phyloP scores from a whole-genome alignment of 2,113 vertebrate species.

The Gymnarchus niloticus region DNA sequence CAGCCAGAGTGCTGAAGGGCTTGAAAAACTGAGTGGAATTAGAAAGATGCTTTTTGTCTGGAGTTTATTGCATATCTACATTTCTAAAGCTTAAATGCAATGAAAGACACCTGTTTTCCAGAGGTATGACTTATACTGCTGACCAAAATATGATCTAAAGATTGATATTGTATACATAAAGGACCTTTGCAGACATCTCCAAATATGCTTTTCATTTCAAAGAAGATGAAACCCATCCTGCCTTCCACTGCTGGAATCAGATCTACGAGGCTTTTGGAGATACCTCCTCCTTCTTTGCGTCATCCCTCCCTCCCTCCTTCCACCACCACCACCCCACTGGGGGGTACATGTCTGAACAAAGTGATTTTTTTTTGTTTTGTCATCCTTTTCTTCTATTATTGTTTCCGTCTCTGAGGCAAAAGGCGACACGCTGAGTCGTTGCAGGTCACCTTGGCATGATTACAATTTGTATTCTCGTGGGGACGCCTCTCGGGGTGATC shows the following conservation, averaged over 20 bases:
- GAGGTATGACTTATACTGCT: neutral
- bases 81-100: neutral
- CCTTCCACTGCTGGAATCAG: neutral
- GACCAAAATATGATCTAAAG: neutral
- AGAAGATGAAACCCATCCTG: neutral
- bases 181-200: neutral
- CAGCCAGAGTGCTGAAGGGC: neutral
- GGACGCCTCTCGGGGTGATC: too few relatives aligned
- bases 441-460: neutral
- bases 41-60: neutral
- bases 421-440: neutral
- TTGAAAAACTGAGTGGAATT: neutral
- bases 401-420: neutral
- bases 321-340: too few relatives aligned
- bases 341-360: neutral
- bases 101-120: neutral
- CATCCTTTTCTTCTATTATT: neutral
- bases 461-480: neutral
- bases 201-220: neutral
- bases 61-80: neutral
- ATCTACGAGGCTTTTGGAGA: neutral
- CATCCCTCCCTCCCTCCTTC: neutral
- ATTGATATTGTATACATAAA: neutral
- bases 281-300: too few relatives aligned
- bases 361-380: neutral